Percentiles rank a stretch among this genome's conserved stretches.
Conservation (phyloP, 2,888 invertebrate species). For the Ptychoptera albimana region DNA sequence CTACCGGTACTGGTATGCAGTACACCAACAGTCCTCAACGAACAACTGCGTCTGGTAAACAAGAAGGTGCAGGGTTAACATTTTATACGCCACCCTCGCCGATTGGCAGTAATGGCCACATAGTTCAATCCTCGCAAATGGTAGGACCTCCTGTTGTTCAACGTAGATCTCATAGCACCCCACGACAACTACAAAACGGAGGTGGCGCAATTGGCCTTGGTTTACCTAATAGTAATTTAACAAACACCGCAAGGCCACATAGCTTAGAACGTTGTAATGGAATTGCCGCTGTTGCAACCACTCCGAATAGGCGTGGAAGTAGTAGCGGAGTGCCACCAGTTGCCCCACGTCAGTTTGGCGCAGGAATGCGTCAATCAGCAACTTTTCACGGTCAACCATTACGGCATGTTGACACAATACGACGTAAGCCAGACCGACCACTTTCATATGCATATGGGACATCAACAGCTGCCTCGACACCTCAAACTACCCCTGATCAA, state of each 20-base stretch:
- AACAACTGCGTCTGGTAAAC: neutral
- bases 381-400: slow-evolving; percentile 23
- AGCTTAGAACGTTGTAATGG: slow-evolving; percentile 27
- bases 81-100: slow-evolving; percentile 13
- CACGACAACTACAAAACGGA: slow-evolving; percentile 14
- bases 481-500: slow-evolving; percentile 22
- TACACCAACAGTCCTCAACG: neutral
- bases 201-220: slow-evolving; percentile 9
- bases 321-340: slow-evolving; percentile 22
- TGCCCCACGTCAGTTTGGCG: slow-evolving; percentile 18
- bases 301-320: neutral
- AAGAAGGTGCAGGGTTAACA: slow-evolving; percentile 10
- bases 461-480: neutral
- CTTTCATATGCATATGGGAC: slow-evolving; percentile 26
- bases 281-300: slow-evolving; percentile 10
- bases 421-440: slow-evolving; percentile 21
- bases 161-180: slow-evolving; percentile 28
- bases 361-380: slow-evolving; percentile 25
- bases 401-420: slow-evolving; percentile 3
- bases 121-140: slow-evolving; percentile 4
- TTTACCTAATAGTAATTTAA: slow-evolving; percentile 7
- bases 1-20: neutral
- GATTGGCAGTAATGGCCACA: slow-evolving; percentile 3
- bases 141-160: slow-evolving; percentile 21
- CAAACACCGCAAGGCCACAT: slow-evolving; percentile 21